Evolutionary conservation across 2,797 vertebrate species (phyloP), one percentile per base, ranked within the genome.

Genomic region (Carduelis carduelis): DNA sequence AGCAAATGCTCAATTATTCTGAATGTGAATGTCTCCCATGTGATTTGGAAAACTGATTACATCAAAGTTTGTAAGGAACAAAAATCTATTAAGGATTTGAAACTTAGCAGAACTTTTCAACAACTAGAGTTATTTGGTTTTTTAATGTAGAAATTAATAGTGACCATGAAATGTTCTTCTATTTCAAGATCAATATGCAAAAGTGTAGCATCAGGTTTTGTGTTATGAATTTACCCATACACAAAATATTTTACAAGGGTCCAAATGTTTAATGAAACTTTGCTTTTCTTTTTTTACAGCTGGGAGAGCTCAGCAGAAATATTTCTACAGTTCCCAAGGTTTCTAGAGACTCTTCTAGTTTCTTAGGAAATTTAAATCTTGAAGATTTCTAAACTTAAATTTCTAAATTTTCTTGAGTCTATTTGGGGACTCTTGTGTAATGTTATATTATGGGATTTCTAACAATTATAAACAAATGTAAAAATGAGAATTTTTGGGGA

Each of bases 81-180:
- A 44, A 60, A 44, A n/a, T 12, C 43, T 19, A 4, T 32, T 8
- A n/a, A 63, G 37, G 4, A 8, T 26, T 53, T n/a, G 3, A 53
- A 44, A 24, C 17, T 55, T 46, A 49, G 30, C 17, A 47, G n/a
- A 79, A 64, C 7, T 8, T 63, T 90, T 75, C 21, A 32, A 32
- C 57, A 68, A 20, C 5, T n/a, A 14, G 15, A 46, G 13, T 41
- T 65, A 11, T 59, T 59, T 26, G 2, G 0, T 7, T 11, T 35
- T 41, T 59, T 12, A 35, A 30, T 27, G 3, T 22, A 63, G 27
- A 66, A 81, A 37, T 55, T 12, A 14, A 26, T 2, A 20, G 9
- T 6, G 10, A 49, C 7, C 23, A 24, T 22, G 41, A 60, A 18
- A 12, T 39, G 37, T 68, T 85, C 26, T 77, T 57, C 12, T 61